A percentile compares a stretch with the other conserved stretches of the same genome.
phyloP scores from a whole-genome alignment of 2,888 invertebrate species.

The Cosmia pyralina region DNA sequence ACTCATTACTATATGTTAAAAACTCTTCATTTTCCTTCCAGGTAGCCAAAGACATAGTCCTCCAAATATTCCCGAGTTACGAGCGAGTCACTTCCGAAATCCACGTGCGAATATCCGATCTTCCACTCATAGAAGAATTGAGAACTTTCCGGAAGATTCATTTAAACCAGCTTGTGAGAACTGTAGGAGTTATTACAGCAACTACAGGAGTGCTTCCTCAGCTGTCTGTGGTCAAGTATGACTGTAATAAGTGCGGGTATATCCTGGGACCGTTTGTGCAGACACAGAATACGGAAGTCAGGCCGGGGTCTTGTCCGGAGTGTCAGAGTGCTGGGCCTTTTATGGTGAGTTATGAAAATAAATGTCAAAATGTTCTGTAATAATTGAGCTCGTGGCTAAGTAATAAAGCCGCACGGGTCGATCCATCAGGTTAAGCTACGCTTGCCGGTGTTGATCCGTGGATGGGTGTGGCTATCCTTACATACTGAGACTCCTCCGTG shows the following conservation, averaged over 20 bases:
- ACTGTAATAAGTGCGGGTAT: conserved; percentile 98
- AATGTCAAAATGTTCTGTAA: too few species aligned
- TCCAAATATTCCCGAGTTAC: conserved; percentile 98
- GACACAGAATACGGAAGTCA: conserved; percentile 97
- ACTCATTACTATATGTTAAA: too few species aligned
- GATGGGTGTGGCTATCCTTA: too few species aligned
- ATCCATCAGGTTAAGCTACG: too few species aligned
- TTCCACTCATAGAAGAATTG: conserved; percentile 98
- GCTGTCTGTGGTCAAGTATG: conserved; percentile 98
- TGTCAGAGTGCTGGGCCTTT: conserved; percentile 99
- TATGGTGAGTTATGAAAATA: conserved; percentile 89
- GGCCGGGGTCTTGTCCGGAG: conserved; percentile 99
- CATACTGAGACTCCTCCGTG: too few species aligned
- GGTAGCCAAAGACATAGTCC: conserved; percentile 96
- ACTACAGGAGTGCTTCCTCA: conserved; percentile 99
- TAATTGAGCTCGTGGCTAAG: too few species aligned
- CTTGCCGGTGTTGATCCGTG: too few species aligned
- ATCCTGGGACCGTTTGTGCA: conserved; percentile 99
- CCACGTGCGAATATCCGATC: conserved; percentile 97
- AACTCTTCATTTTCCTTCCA: conserved; percentile 31
- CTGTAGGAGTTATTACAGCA: conserved; percentile 97
- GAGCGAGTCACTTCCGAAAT: conserved; percentile 98
- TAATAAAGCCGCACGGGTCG: too few species aligned
- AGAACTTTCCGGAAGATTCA: conserved; percentile 97
- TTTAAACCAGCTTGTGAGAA: conserved; percentile 97